phyloP scores from a whole-genome alignment of 2,113 vertebrate genomes.

The Strigops habroptila region DNA sequence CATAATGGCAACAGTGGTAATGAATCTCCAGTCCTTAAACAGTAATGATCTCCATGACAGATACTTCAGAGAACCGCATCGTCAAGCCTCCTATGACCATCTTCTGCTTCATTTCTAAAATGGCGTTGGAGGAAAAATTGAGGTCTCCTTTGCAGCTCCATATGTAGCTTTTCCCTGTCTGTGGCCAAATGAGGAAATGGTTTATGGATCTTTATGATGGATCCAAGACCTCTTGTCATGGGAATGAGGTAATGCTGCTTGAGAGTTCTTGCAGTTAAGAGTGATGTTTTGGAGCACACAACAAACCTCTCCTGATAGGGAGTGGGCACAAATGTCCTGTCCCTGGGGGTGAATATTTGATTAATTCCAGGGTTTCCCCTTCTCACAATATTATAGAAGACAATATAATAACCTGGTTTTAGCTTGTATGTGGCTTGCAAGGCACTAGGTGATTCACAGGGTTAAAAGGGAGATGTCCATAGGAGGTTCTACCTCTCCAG shows the following conservation, averaged over 20 bases:
- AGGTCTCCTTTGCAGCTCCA: background rate
- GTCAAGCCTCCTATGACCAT: background rate
- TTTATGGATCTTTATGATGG: background rate
- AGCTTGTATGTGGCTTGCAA: background rate
- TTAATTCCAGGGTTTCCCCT: background rate
- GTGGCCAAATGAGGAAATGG: background rate
- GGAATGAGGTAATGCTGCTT: background rate
- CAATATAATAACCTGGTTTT: background rate
- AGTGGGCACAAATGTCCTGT: background rate
- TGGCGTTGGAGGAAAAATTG: background rate
- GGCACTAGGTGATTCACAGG: background rate
- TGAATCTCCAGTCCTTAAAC: slow-evolving; percentile 45
- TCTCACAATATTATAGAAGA: rapidly evolving
- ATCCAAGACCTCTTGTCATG: background rate
- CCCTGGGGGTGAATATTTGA: background rate
- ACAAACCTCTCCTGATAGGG: background rate
- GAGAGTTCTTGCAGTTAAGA: background rate
- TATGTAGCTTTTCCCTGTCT: background rate
- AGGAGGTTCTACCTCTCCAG: background rate
- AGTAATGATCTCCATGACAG: background rate
- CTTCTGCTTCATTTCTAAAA: background rate
- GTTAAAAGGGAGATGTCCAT: rapidly evolving
- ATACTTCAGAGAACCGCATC: background rate
- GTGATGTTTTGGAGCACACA: background rate
- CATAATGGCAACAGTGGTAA: slow-evolving; percentile 12